Evolutionary conservation across 2,888 invertebrate species (phyloP), one percentile per base, ranked within the genome.

Genomic region (Tipula lateralis): DNA sequence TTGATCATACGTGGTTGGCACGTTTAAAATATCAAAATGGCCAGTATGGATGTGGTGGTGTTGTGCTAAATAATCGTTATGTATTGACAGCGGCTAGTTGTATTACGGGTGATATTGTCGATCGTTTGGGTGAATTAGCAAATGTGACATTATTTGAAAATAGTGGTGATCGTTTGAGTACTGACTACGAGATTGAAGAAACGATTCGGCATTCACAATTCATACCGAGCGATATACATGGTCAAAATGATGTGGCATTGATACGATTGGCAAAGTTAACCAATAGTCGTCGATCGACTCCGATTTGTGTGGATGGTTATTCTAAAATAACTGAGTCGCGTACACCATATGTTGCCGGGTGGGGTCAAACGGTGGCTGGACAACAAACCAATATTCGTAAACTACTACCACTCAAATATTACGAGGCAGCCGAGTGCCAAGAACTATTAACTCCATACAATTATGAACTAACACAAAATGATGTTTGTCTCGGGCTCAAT

Each of bases 341-440:
- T 12, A 24, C 9, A 7, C 66, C 66, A 12, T 66, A 66, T 66
- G 66, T 66, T n/a, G 66, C 66, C 2, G 66, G 66, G 3, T 66
- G 66, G 66, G 66, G 66, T 24, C 66, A 66, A 66, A 66, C 66
- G 9, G 1, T 24, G 3, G 7, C 9, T 24, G 66, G 66, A 0
- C 66, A 66, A 66, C 66, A 66, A 66, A 66, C 66, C 6, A 66
- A 66, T 66, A 66, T 66, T 66, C 66, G 66, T 24, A 66, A 66
- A 66, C 24, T 66, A 9, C 12, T 66, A 0, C 12, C 66, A 1
- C 66, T 66, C 1, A 19, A 66, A 24, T 66, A 66, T 66, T 66
- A 66, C 24, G 13, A 66, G 19, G 66, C 66, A 24, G 13, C 19
- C 3, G 24, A 66, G 9, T 66, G 66, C 9, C 66, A 66, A 9